Base-by-base conservation (phyloP, 2,888 invertebrate species). In the Morpho achilles region DNA sequence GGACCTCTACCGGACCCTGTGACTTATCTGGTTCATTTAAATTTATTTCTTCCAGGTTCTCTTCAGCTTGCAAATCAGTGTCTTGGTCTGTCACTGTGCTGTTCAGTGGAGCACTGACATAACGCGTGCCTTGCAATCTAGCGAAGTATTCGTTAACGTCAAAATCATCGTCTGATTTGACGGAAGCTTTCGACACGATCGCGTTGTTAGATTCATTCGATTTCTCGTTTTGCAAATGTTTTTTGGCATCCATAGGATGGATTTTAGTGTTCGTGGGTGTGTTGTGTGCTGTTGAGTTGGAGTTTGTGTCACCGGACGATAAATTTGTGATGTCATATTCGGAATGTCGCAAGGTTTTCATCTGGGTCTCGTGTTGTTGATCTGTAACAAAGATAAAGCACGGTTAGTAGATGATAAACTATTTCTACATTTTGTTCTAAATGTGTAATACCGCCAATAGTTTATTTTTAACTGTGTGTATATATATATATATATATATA, bases 61-160 rank as follows among this genome's bases (percentile, higher is more conserved):
- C 86, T n/a, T 87, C 88, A 1, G 75, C 74, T 63, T 89, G 85
- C 56, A 93, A 75, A 69, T 91, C 91, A 0, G 91, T 83, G 68
- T 91, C 92, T 45, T 75, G 77, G 57, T 92, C 92, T 7, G 48
- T 5, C 51, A 87, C 86, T 64, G 91, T 86, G 7, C 85, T 80
- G 53, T 84, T 80, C 2, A 85, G 58, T 0, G 88, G 89, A 6
- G 89, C 88, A 61, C 88, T 88, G 0, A 90, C 88, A 54, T 90
- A 89, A 59, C 86, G 74, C 0, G 84, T 86, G 2, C 89, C 85
- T 65, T 91, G 91, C 0, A 91, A 68, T 42, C 91, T 72, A 2
- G 90, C 91, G 46, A 91, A 87, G 62, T 91, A 91, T 63, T 88
- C 89, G 55, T 88, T 88, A 0, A 91, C 88, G 62, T 91, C 91